Evolutionary conservation across 2,113 vertebrate species (phyloP).

Genomic region (Pampusana beccarii): DNA sequence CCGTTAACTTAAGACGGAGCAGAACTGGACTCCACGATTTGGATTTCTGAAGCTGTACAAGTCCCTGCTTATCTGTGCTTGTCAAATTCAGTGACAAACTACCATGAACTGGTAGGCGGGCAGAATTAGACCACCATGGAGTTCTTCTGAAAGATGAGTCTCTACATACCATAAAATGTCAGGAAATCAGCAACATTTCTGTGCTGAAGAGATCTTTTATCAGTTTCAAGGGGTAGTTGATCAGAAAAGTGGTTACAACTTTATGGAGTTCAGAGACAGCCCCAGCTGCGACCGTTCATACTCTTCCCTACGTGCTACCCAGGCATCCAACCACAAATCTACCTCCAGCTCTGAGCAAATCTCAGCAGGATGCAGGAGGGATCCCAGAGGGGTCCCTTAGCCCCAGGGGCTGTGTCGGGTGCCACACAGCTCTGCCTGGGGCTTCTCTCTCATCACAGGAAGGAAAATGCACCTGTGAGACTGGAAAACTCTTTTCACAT

Average conservation of each 20-base stretch:
- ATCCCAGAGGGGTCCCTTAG: rapidly evolving
- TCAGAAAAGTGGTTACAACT: background rate
- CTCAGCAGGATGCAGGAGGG: background rate
- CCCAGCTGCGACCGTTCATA: background rate
- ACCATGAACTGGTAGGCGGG: rapidly evolving
- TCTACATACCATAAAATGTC: background rate
- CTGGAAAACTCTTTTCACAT: background rate
- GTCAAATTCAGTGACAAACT: background rate
- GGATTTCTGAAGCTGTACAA: background rate
- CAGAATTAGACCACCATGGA: background rate
- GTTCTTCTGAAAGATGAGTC: background rate
- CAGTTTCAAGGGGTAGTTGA: background rate
- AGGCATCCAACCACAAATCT: background rate
- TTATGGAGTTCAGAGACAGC: background rate
- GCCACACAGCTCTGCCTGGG: background rate
- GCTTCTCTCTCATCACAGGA: background rate
- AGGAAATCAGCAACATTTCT: background rate
- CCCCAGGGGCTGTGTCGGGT: background rate
- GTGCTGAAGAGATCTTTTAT: background rate
- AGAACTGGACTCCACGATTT: background rate
- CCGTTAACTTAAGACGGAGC: background rate
- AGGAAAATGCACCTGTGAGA: background rate
- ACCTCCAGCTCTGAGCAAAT: background rate
- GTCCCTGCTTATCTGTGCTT: background rate
- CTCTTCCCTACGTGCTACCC: background rate